These are phyloP conservation scores for Notodonta ziczac DNA, from an alignment of 2,888 invertebrate genomes.

Conservation along the genomic window DNA sequence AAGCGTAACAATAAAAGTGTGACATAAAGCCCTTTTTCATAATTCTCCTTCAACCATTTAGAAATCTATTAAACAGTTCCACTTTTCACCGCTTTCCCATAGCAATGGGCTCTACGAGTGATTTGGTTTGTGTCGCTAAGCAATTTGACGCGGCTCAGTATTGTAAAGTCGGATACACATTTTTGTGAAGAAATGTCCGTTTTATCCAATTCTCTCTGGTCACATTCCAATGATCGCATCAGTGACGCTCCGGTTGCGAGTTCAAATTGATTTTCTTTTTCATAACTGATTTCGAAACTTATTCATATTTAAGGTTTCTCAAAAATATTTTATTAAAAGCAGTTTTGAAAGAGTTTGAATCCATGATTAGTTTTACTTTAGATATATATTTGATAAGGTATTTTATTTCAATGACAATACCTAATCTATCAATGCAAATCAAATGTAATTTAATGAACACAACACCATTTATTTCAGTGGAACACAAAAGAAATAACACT, in stretches of 20 bases:
- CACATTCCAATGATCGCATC: conserved; percentile 65
- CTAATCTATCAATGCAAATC: neutral
- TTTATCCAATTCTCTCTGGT: conserved; percentile 60
- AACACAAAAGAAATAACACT: conserved; percentile 57
- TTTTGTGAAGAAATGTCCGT: conserved; percentile 60
- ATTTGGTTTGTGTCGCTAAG: conserved; percentile 64
- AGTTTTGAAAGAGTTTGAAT: neutral
- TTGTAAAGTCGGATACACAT: conserved; percentile 48
- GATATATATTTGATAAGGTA: no score
- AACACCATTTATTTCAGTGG: conserved; percentile 30
- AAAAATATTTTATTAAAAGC: conserved; percentile 14
- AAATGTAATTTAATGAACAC: conserved; percentile 11
- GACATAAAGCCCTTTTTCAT: neutral
- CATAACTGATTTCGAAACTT: conserved; percentile 17
- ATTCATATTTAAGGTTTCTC: neutral
- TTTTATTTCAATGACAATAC: neutral
- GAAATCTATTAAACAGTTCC: conserved; percentile 47
- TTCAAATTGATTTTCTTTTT: conserved; percentile 33
- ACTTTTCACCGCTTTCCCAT: conserved; percentile 63
- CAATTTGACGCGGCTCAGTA: conserved; percentile 62
- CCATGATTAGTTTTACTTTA: no score
- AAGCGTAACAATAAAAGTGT: neutral
- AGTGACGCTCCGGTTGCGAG: conserved; percentile 44
- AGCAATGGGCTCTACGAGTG: conserved; percentile 53
- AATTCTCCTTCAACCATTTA: neutral